phyloP scores from a whole-genome alignment of 2,888 invertebrate species.

The Drosophila mulleri region DNA sequence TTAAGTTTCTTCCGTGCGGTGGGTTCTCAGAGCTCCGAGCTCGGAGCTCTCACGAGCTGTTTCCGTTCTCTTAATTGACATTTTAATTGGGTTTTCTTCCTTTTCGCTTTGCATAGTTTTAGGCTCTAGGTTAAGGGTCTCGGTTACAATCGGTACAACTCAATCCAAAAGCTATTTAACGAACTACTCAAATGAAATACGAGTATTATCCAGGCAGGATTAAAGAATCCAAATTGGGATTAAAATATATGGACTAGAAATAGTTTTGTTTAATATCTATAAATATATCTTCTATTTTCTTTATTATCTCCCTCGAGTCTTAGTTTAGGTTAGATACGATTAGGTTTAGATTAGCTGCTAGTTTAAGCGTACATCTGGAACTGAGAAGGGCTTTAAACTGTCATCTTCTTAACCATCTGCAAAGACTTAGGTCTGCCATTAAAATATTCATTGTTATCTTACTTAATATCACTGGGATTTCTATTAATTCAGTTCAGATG shows the following conservation, averaged over 20 bases:
- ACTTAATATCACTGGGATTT: no score
- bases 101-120: conserved; percentile 22
- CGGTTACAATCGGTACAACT: neutral
- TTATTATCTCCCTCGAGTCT: no score
- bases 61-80: conserved; percentile 10
- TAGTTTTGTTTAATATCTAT: no score
- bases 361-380: no score
- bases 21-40: conserved; percentile 10
- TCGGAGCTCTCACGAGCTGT: conserved; percentile 21
- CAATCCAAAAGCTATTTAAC: conserved; percentile 1
- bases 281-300: no score
- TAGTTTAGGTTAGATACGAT: no score
- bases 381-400: no score
- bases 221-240: neutral
- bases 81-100: conserved; percentile 34
- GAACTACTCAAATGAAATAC: neutral
- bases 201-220: neutral
- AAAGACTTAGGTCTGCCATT: no score
- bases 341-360: no score
- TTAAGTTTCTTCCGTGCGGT: conserved; percentile 5
- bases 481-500: neutral
- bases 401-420: no score
- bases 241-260: no score
- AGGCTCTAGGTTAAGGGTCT: neutral
- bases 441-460: no score